phyloP scores from a whole-genome alignment of 64 coral and sea anemone genomes.

The Dendronephthya gigantea region DNA sequence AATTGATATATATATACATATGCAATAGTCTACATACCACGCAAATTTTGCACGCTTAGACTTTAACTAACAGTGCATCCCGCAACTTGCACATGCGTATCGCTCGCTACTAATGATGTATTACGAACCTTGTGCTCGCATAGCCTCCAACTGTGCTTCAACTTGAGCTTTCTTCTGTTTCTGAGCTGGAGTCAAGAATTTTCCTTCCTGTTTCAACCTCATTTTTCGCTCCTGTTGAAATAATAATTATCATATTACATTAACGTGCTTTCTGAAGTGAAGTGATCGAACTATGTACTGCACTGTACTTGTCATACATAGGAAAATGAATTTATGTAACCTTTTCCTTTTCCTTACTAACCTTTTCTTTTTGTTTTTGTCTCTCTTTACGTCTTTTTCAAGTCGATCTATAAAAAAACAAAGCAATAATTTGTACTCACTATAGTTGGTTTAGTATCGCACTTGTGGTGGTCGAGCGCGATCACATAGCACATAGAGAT shows the following conservation, averaged over 20 bases:
- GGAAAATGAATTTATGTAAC: not conserved
- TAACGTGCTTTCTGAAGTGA: not conserved
- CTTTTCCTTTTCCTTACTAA: no score
- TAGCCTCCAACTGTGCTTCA: slow-evolving; percentile 31
- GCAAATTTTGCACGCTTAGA: no score
- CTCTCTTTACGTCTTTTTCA: slow-evolving; percentile 83
- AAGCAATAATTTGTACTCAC: no score
- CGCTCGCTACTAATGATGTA: not conserved
- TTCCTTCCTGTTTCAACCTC: slow-evolving; percentile 72
- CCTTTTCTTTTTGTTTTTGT: slow-evolving; percentile 97
- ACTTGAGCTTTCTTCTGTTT: slow-evolving; percentile 59
- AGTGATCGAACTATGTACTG: not conserved
- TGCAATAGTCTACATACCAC: no score
- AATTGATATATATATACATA: no score
- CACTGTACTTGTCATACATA: not conserved
- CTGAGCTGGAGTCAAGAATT: slow-evolving; percentile 70
- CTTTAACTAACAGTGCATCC: no score
- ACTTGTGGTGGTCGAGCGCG: no score
- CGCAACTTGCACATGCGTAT: no score
- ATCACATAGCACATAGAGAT: no score
- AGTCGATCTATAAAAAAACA: slow-evolving; percentile 65
- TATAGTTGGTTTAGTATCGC: no score
- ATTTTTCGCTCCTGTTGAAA: slow-evolving; percentile 57
- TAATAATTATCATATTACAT: not conserved
- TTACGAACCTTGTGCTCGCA: slow-evolving; percentile 70